A percentile compares a stretch with the other conserved stretches of the same genome.
Conservation (phyloP, 2,888 invertebrate species). For the Amphipoea oculea region DNA sequence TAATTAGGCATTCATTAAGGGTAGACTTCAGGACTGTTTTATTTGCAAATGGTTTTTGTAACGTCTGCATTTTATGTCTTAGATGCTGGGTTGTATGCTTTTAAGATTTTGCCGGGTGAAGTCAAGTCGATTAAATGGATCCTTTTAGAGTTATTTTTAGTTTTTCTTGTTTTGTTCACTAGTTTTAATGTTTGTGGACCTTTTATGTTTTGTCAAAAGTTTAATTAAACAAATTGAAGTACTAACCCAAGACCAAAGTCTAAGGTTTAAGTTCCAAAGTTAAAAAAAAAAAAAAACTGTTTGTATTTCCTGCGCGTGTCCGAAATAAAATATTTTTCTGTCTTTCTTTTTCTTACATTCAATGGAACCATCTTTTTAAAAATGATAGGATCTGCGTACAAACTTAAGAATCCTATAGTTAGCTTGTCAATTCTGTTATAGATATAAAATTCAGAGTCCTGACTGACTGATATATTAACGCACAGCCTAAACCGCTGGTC, state of each 20-base stretch:
- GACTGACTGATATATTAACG: too few relatives aligned
- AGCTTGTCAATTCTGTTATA: too few relatives aligned
- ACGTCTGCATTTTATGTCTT: slow-evolving; percentile 66
- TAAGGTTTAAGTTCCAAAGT: too few relatives aligned
- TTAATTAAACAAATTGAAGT: background rate
- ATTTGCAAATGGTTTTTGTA: slow-evolving; percentile 76
- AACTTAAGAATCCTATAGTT: too few relatives aligned
- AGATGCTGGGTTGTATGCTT: slow-evolving; percentile 35
- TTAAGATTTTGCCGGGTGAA: slow-evolving; percentile 36
- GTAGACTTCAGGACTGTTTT: slow-evolving; percentile 72
- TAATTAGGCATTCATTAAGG: slow-evolving; percentile 81
- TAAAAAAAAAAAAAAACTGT: too few relatives aligned
- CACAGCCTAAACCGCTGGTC: too few relatives aligned
- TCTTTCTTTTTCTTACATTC: too few relatives aligned
- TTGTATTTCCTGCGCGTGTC: too few relatives aligned
- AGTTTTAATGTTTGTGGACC: background rate
- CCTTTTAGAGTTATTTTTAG: slow-evolving; percentile 15
- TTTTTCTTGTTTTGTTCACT: slow-evolving; percentile 12
- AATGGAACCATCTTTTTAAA: too few relatives aligned
- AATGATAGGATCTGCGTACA: too few relatives aligned
- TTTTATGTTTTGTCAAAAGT: background rate
- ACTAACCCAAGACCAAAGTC: background rate
- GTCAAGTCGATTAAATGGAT: slow-evolving; percentile 45
- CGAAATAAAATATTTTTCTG: too few relatives aligned
- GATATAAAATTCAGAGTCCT: too few relatives aligned